phyloP scores from a whole-genome alignment of 2,113 vertebrate species.

The Callocephalon fimbriatum region DNA sequence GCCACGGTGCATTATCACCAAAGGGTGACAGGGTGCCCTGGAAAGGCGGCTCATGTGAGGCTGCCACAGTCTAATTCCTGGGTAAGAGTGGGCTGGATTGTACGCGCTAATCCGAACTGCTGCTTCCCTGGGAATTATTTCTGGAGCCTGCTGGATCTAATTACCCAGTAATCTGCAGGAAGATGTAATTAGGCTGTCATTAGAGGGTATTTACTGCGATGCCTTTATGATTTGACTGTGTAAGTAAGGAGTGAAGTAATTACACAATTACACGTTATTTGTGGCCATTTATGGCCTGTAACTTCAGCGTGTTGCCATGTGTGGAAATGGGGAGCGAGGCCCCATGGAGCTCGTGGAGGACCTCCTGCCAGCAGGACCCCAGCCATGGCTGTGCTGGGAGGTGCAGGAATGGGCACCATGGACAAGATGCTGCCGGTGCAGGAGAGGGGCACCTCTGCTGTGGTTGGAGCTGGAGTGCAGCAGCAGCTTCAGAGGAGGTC shows the following conservation, averaged over 20 bases:
- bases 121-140: conserved; percentile 72
- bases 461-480: background rate
- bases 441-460: background rate
- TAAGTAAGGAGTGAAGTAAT: conserved; percentile 66
- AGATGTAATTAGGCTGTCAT: conserved; percentile 75
- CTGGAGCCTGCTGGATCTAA: conserved; percentile 72
- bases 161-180: conserved; percentile 72
- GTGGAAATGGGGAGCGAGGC: background rate
- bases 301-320: conserved; percentile 49
- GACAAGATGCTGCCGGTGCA: background rate
- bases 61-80: background rate
- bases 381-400: background rate
- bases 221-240: conserved; percentile 67
- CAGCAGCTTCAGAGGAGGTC: background rate
- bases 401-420: background rate
- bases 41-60: background rate
- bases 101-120: conserved; percentile 29
- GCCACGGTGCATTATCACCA: rapidly evolving
- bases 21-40: rapidly evolving
- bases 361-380: background rate
- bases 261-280: conserved; percentile 63
- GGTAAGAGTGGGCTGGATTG: conserved; percentile 39
- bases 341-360: background rate
- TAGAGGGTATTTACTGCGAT: conserved; percentile 69
- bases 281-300: conserved; percentile 57